Base-by-base conservation (phyloP, 2,797 vertebrate species). In the Petrocephalus schoutedeni region DNA sequence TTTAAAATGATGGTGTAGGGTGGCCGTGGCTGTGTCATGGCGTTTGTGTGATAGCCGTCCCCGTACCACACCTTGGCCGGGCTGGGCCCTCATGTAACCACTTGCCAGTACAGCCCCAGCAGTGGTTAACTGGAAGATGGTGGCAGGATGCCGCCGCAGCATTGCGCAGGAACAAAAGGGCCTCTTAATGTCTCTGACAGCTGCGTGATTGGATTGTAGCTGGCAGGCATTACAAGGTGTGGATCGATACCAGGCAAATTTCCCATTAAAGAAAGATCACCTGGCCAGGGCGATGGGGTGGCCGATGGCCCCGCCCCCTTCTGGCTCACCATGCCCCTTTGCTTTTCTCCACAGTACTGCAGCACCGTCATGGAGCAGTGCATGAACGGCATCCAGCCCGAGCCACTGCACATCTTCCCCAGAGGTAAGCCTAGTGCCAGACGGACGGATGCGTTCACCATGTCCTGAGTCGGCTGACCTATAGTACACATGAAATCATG, bases 211-310 rank as follows among this genome's bases (percentile, higher is more conserved):
- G 97, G 97, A 97, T 96, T 94, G 93, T 96, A 94, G 97, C 97
- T 96, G 90, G 96, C 94, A 97, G 97, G 96, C 95, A 95, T 97
- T 95, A 96, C 97, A 97, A 94, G 97, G 96, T 95, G 94, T 94
- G 95, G 97, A 99, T 99, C 98, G 97, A 99, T 99, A 98, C 97
- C 96, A 96, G 95, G 97, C 97, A 97, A 97, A 98, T 98, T 98
- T 98, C 94, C 97, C 97, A 98, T 99, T 98, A 98, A 96, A 97
- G 94, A 97, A 96, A 96, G 97, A 97, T 96, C 96, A 97, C 96
- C 96, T 96, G 96, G 95, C 95, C 96, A 95, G 95, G 96, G 97
- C 95, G 94, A 93, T 96, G 95, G 92, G 96, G 97, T 97, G 96
- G 97, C 97, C 97, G 94, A 94, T 97, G 96, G 97, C 96, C 93